Percentiles rank a stretch among this genome's conserved stretches.
These are phyloP conservation scores for Falco peregrinus DNA, from an alignment of 2,797 vertebrate genomes.

Conservation along the genomic window DNA sequence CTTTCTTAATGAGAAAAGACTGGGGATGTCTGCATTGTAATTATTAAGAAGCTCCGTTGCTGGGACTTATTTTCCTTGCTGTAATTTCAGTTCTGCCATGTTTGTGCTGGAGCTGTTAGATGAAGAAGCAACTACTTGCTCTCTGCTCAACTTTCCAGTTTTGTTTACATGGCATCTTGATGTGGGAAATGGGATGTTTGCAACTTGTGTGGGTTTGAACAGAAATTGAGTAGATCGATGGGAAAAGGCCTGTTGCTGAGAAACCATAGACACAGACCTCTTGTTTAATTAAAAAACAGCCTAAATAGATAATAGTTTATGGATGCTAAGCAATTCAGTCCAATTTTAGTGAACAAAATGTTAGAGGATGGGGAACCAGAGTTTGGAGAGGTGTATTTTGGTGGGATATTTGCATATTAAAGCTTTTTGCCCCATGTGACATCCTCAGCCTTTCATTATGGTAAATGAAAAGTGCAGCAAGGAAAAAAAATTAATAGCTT, in stretches of 20 bases:
- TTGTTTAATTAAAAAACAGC: not conserved
- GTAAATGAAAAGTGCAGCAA: constrained; percentile 41
- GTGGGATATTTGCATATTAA: not conserved
- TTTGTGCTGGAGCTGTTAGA: not conserved
- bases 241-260: not conserved
- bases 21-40: not conserved
- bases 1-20: not conserved
- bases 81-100: not conserved
- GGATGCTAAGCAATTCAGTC: not conserved
- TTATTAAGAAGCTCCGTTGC: not conserved
- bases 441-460: constrained; percentile 63
- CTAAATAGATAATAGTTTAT: not conserved
- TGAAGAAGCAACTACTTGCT: not conserved
- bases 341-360: rapidly evolving
- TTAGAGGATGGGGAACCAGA: not conserved
- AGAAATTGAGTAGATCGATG: not conserved
- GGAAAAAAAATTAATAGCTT: constrained; percentile 56
- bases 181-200: not conserved
- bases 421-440: not conserved
- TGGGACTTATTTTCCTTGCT: not conserved
- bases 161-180: not conserved
- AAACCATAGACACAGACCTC: not conserved
- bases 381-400: not conserved
- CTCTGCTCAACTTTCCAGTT: not conserved
- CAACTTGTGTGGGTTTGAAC: not conserved